A percentile compares a stretch with the other conserved stretches of the same genome.
phyloP scores from a whole-genome alignment of 2,113 vertebrate species.

The Anarhynchus alexandrinus region DNA sequence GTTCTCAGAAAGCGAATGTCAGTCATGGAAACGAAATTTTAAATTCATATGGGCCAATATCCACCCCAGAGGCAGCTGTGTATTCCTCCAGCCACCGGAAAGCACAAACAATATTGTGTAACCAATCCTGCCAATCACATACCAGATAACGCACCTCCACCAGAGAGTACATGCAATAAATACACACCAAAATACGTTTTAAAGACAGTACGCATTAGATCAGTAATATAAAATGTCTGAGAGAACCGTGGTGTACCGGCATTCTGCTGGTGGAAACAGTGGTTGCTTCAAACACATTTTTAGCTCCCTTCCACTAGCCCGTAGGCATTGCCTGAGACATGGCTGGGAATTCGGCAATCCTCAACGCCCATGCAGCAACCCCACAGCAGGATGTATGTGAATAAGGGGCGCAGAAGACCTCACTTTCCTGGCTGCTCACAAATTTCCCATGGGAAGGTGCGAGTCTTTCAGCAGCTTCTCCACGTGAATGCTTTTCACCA shows the following conservation, averaged over 20 bases:
- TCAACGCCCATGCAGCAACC: neutral
- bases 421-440: neutral
- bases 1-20: conserved; percentile 10
- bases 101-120: neutral
- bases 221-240: neutral
- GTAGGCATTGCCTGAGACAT: fast-evolving
- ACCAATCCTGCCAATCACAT: neutral
- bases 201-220: neutral
- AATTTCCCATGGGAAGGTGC: neutral
- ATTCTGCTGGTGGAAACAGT: neutral
- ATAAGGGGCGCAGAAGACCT: neutral
- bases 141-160: neutral
- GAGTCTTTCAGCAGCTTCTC: neutral
- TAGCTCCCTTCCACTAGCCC: neutral
- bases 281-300: neutral
- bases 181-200: neutral
- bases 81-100: neutral
- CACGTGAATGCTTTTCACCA: neutral
- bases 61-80: neutral
- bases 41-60: neutral
- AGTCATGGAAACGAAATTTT: conserved; percentile 16
- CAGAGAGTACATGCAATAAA: neutral
- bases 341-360: neutral
- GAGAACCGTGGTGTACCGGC: fast-evolving
- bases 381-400: neutral